Evolutionary conservation across 2,797 vertebrate species (phyloP), one percentile per base, ranked within the genome.

Genomic region (Myripristis jacobus): DNA sequence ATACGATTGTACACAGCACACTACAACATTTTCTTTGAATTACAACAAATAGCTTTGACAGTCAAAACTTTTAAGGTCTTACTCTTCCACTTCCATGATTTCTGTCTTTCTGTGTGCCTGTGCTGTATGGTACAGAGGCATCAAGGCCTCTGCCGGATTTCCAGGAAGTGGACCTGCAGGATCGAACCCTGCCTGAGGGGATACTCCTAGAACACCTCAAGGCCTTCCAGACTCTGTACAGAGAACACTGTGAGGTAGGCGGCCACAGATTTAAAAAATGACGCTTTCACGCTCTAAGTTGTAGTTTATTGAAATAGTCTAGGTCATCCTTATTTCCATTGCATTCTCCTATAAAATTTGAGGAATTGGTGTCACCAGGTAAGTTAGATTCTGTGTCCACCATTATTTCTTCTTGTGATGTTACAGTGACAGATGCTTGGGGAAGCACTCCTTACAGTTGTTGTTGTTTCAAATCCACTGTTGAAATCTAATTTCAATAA

Each of bases 191-290:
- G 31, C 96, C 96, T 0, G 95, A 96, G 8, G 96, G 96, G 12
- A 82, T 97, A 21, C 86, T 92, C 8, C 75, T 91, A 0, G 96
- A 95, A 34, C 94, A 97, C 79, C 71, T 97, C 41, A 95, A 94
- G 81, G 94, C 94, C 68, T 97, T 96, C 83, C 96, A 97, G 92
- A 84, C 91, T 77, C 93, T 97, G 16, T 98, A 97, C 91, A 94
- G 96, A 70, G 97, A 97, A 78, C 97, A 98, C 90, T 98, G 96
- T 81, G 96, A 97, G 96, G 96, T 97, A 91, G 21, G 90, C 47
- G 6, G n/a, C 12, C 27, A 31, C 1, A 13, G 29, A 25, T 34
- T n/a, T n/a, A n/a, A 50, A 58, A 59, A 11, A 63, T 0, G 6
- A 44, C 31, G 4, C 0, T 0, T 19, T 27, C 22, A 57, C 9